Conservation (phyloP, 2,113 vertebrate species). For the Petromus typicus region DNA sequence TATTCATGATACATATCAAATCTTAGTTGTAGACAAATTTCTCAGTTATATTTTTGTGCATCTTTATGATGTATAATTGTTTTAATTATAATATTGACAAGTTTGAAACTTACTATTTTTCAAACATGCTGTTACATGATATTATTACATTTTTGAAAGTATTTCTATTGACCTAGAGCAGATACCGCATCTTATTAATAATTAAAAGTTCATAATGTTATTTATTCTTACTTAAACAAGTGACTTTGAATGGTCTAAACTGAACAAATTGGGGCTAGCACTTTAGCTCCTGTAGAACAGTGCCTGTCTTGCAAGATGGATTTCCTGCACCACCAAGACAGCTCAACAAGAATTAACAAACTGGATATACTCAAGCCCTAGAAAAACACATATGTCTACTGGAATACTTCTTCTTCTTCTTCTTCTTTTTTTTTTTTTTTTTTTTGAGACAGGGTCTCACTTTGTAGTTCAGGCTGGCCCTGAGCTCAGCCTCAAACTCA, state of each 20-base stretch:
- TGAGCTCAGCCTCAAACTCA: too few relatives aligned
- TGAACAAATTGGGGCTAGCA: not conserved
- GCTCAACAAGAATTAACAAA: not conserved
- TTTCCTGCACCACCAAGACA: too few relatives aligned
- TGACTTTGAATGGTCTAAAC: not conserved
- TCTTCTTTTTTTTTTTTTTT: too few relatives aligned
- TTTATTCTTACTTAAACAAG: not conserved
- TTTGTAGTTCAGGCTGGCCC: too few relatives aligned
- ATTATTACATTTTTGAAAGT: not conserved
- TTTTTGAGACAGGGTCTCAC: too few relatives aligned
- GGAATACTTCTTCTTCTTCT: not conserved
- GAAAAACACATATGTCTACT: not conserved
- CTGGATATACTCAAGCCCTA: not conserved
- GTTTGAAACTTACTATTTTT: conserved; percentile 4
- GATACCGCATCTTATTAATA: not conserved
- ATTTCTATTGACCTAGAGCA: not conserved
- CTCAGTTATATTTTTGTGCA: not conserved
- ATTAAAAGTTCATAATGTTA: not conserved
- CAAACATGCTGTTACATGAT: not conserved
- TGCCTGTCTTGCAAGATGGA: too few relatives aligned
- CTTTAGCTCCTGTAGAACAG: too few relatives aligned
- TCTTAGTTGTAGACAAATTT: not conserved
- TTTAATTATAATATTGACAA: not conserved
- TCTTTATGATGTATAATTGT: not conserved
- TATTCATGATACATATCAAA: not conserved